Conservation (phyloP, 1,140 invertebrate species). For the Cyclina sinensis region DNA sequence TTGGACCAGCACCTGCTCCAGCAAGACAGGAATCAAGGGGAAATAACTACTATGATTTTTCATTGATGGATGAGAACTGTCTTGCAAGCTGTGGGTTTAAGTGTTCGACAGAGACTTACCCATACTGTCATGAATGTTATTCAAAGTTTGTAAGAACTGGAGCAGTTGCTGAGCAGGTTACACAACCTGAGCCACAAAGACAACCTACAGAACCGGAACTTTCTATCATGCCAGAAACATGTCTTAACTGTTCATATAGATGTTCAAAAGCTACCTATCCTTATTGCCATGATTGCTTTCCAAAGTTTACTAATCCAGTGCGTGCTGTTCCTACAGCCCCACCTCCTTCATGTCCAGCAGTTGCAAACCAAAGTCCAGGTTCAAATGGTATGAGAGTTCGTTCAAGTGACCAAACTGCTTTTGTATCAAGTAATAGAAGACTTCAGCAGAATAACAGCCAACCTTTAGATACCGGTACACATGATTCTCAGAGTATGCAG, state of each 20-base stretch:
- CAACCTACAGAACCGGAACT: neutral
- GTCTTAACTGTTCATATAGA: conserved; percentile 75
- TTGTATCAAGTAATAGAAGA: neutral
- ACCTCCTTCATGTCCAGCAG: neutral
- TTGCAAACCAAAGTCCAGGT: neutral
- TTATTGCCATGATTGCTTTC: conserved; percentile 78
- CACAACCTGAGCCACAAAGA: neutral
- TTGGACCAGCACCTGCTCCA: neutral
- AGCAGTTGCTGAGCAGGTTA: neutral
- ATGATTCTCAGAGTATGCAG: neutral
- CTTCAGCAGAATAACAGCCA: neutral
- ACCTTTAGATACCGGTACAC: neutral
- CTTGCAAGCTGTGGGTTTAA: conserved; percentile 56
- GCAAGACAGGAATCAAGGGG: neutral
- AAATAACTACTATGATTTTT: conserved; percentile 53
- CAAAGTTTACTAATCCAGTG: neutral
- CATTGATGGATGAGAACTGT: conserved; percentile 72
- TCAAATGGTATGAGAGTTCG: neutral
- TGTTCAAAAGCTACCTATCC: conserved; percentile 78
- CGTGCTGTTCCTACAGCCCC: conserved; percentile 18
- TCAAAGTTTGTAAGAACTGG: conserved; percentile 38
- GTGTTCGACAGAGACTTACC: conserved; percentile 62
- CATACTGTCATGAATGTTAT: conserved; percentile 61
- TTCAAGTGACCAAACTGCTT: neutral
- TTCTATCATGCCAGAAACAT: conserved; percentile 73